Percentiles rank a stretch among this genome's conserved stretches.
These are phyloP conservation scores for Metallyticus violacea DNA, from an alignment of 2,888 invertebrate genomes.

Conservation along the genomic window DNA sequence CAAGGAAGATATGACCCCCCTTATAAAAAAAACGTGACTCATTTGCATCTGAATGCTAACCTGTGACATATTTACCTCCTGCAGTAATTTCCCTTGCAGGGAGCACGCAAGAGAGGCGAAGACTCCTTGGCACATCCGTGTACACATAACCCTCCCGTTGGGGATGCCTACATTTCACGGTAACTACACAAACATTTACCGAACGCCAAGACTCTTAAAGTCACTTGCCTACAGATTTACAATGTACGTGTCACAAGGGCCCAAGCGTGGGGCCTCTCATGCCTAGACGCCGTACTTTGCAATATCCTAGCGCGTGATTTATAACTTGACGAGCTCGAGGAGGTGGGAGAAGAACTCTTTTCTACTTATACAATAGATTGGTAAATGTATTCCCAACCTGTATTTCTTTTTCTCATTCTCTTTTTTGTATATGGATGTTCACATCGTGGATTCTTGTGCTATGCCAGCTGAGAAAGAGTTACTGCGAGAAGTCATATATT, in stretches of 20 bases:
- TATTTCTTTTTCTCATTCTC: not conserved
- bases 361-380: conserved; percentile 9
- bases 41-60: conserved; percentile 6
- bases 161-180: not conserved
- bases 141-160: not conserved
- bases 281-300: not conserved
- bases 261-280: not conserved
- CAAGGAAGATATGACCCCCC: not conserved
- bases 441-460: not conserved
- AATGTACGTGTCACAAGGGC: conserved; percentile 4
- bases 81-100: not conserved
- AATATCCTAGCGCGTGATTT: conserved; percentile 14
- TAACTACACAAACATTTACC: not conserved
- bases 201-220: not conserved
- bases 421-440: not conserved
- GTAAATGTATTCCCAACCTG: conserved; percentile 1
- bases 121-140: too few species aligned
- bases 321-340: not conserved
- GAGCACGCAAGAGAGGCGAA: not conserved
- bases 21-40: not conserved
- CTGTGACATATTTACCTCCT: conserved; percentile 11
- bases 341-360: not conserved
- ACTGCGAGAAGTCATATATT: not conserved
- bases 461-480: not conserved
- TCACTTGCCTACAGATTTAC: conserved; percentile 12